A percentile compares a stretch with the other conserved stretches of the same genome.
These are phyloP conservation scores for Hydrotaea cyrtoneurina DNA, from an alignment of 2,888 invertebrate species.

Conservation along the genomic window DNA sequence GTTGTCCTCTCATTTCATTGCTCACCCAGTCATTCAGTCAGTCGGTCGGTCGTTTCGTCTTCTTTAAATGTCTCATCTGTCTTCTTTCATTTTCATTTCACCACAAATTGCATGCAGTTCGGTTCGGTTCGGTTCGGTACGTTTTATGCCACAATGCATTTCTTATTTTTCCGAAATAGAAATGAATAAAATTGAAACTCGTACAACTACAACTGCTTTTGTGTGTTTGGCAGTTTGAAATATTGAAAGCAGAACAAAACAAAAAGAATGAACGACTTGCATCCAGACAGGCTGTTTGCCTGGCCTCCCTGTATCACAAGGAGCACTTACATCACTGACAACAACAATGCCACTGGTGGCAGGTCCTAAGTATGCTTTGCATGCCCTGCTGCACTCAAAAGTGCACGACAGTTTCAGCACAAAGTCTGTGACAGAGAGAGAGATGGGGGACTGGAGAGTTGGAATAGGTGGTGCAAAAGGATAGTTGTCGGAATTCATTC, in stretches of 20 bases:
- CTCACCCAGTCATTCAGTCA: too few species aligned
- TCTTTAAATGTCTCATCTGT: neutral
- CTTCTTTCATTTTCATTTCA: neutral
- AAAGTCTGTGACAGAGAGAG: neutral
- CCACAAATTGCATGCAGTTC: slow-evolving; percentile 26
- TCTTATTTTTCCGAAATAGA: neutral
- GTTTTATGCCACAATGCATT: neutral
- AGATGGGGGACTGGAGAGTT: neutral
- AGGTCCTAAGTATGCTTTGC: neutral
- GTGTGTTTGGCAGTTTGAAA: neutral
- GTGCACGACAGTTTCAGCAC: neutral
- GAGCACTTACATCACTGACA: neutral
- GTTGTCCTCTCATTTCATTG: neutral
- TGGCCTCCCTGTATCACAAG: neutral
- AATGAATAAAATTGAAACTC: too few species aligned
- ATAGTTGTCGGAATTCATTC: neutral
- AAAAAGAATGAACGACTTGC: too few species aligned
- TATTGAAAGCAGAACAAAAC: neutral
- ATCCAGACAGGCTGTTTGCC: neutral
- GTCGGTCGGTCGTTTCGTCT: too few species aligned
- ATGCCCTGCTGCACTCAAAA: neutral
- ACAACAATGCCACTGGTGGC: neutral
- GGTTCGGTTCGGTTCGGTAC: neutral
- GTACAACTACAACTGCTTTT: neutral
- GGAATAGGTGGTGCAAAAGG: too few species aligned